A percentile compares a stretch with the other conserved stretches of the same genome.
These are phyloP conservation scores for Drosophila anceps DNA, from an alignment of 2,888 invertebrate species.

Conservation along the genomic window DNA sequence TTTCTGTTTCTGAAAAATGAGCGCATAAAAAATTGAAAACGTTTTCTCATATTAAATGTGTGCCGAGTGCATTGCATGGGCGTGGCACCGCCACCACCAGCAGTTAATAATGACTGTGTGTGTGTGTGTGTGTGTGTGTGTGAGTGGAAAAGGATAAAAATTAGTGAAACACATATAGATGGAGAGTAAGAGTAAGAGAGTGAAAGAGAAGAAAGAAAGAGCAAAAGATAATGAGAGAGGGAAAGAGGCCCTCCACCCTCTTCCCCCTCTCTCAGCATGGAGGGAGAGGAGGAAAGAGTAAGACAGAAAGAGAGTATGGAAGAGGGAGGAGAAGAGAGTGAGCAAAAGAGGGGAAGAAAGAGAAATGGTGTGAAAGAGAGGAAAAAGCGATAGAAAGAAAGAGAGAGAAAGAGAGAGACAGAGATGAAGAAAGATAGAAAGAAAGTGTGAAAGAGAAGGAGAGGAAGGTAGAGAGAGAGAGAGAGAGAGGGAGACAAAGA, in stretches of 20 bases:
- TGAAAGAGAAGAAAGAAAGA: not conserved
- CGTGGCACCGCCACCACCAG: conserved; percentile 34
- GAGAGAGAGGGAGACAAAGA: not conserved
- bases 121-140: conserved; percentile 35
- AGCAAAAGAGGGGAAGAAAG: not conserved
- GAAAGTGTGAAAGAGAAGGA: too few relatives aligned
- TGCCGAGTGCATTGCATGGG: conserved; percentile 56
- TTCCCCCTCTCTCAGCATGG: too few relatives aligned
- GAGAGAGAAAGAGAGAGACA: not conserved
- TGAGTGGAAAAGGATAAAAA: conserved; percentile 30
- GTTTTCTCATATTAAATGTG: conserved; percentile 79
- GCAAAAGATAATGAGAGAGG: too few relatives aligned
- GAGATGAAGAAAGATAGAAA: not conserved
- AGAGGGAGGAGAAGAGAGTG: not conserved
- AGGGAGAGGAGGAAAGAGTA: not conserved
- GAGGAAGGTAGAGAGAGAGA: not conserved
- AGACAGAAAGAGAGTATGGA: not conserved
- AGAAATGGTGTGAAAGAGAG: not conserved
- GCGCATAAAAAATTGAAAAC: conserved; percentile 78
- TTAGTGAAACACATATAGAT: not conserved
- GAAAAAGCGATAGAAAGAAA: not conserved
- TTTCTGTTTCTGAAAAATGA: conserved; percentile 52
- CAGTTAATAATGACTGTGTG: conserved; percentile 70
- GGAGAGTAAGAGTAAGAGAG: not conserved
- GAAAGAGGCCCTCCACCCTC: too few relatives aligned